Evolutionary conservation across 2,113 vertebrate species (phyloP), one percentile per base, ranked within the genome.

Genomic region (Castor canadensis): DNA sequence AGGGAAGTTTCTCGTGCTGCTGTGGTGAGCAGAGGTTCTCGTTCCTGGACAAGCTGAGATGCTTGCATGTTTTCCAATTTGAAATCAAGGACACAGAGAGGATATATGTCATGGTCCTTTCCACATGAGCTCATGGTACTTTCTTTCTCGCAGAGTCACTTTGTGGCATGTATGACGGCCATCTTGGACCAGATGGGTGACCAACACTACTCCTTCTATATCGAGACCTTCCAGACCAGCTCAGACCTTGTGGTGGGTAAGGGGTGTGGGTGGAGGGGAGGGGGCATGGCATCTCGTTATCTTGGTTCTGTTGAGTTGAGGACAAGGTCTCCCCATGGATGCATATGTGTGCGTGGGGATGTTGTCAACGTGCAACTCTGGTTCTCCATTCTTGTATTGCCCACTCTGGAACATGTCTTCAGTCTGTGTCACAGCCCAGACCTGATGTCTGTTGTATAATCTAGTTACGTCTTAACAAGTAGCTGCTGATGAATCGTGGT

Each of bases 111-210:
- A 4, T 5, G 22, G 20, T 62, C 32, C 38, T 15, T 6, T 75
- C 28, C n/a, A n/a, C n/a, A n/a, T n/a, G n/a, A n/a, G n/a, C n/a
- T 93, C 62, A 85, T 11, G 2, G 24, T 38, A 1, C 45, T 89
- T 91, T 96, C 71, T 22, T 83, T 89, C 77, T 98, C 98, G 32
- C 95, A 99, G 99, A 99, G 99, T 97, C 98, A 99, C 93, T 99
- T 99, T 96, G 99, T 99, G 91, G 99, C 99, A 0, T 99, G 99
- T 93, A 99, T 99, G 99, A 99, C 99, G 47, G 99, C 99, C 0
- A 99, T 99, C 96, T 98, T 99, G 91, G 99, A 99, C 96, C 99
- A 99, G 98, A 99, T 99, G 99, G 98, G 97, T 0, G 99, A 99
- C 97, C 99, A 98, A 62, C 99, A 99, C 98, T 99, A 99, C 75